phyloP scores from a whole-genome alignment of 2,888 invertebrate species.

The Lithophane semibrunnea region DNA sequence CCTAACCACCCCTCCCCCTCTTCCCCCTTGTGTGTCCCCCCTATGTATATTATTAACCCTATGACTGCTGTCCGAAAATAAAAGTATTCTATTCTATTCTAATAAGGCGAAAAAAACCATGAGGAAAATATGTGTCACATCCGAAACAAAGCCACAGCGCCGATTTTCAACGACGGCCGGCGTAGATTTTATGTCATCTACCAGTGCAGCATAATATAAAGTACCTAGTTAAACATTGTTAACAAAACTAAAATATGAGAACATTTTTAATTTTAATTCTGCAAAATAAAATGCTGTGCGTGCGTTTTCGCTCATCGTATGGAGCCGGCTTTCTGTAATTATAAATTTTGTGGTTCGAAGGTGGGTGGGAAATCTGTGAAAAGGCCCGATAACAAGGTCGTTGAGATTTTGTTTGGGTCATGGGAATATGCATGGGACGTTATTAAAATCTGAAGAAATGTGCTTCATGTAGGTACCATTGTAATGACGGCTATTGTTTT shows the following conservation, averaged over 20 bases:
- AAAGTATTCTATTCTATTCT: too few species aligned
- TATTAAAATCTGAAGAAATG: slow-evolving; percentile 54
- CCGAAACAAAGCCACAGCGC: neutral
- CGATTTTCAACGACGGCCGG: too few species aligned
- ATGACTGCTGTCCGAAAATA: too few species aligned
- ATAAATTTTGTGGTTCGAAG: neutral
- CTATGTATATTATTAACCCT: too few species aligned
- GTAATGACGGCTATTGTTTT: slow-evolving; percentile 38
- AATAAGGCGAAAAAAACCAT: neutral
- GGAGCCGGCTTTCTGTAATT: neutral
- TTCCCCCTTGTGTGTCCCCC: too few species aligned
- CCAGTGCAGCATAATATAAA: neutral
- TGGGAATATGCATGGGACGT: slow-evolving; percentile 50
- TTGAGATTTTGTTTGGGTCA: slow-evolving; percentile 65
- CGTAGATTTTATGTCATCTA: neutral
- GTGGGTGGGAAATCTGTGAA: slow-evolving; percentile 47
- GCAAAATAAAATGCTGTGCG: neutral
- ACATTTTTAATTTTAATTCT: neutral
- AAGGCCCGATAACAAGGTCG: slow-evolving; percentile 52
- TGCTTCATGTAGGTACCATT: slow-evolving; percentile 39
- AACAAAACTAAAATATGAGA: too few species aligned
- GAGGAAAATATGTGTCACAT: neutral
- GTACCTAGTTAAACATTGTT: neutral
- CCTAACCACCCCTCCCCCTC: too few species aligned
- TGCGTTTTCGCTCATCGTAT: neutral